phyloP scores from a whole-genome alignment of 1,140 invertebrate genomes.

The Drosophila burlai region DNA sequence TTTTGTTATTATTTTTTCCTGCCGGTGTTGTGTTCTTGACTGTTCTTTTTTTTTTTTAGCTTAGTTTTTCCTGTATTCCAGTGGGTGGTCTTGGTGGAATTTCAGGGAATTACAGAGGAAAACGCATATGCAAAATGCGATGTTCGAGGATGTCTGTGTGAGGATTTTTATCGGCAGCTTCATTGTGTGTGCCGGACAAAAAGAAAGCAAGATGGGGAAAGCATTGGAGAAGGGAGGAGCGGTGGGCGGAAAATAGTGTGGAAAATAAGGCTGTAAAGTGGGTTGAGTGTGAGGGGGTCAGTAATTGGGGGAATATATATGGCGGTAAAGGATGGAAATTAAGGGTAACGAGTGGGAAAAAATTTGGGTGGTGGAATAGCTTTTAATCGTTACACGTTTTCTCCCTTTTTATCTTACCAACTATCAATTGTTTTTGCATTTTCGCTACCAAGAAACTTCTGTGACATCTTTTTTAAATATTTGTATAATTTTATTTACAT shows the following conservation, averaged over 20 bases:
- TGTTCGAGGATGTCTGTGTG: constrained; percentile 24
- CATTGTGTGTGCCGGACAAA: constrained; percentile 56
- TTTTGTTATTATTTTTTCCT: constrained; percentile 22
- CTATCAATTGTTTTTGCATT: too few relatives aligned
- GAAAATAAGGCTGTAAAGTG: constrained; percentile 7
- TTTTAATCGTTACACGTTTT: constrained; percentile 24
- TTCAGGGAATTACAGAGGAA: constrained; percentile 19
- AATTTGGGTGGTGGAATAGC: constrained; percentile 10
- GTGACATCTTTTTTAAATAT: too few relatives aligned
- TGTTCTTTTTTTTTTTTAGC: constrained; percentile 17
- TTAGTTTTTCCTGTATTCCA: constrained; percentile 5
- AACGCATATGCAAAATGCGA: constrained; percentile 72
- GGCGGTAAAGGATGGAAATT: not conserved
- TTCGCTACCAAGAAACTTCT: too few relatives aligned
- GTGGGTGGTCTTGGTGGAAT: constrained; percentile 27
- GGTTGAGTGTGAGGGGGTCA: not conserved
- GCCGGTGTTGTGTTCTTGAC: constrained; percentile 10
- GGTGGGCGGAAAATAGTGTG: not conserved
- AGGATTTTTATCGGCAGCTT: constrained; percentile 75
- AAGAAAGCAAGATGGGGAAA: constrained; percentile 2
- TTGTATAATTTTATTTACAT: too few relatives aligned
- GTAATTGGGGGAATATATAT: constrained; percentile 9
- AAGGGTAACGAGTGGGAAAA: not conserved
- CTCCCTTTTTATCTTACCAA: too few relatives aligned
- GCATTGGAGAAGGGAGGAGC: constrained; percentile 1